Evolutionary conservation across 2,797 vertebrate species (phyloP), one percentile per base, ranked within the genome.

Genomic region (Eidolon dupreanum): DNA sequence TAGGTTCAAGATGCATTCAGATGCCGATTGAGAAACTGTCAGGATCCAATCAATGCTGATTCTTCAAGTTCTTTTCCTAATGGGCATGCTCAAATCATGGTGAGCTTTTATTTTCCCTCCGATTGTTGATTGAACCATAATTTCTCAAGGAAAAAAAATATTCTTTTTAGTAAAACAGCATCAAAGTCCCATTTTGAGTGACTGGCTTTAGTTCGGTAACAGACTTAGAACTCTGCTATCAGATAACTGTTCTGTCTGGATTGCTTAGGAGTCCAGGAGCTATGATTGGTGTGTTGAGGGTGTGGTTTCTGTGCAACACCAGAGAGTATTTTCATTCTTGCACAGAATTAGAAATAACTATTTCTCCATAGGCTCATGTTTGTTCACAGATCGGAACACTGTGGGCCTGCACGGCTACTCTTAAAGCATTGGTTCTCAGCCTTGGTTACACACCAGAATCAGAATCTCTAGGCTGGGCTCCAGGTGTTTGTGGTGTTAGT

Each of bases 31-130:
- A 99, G 99, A 99, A 99, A 99, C 98, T 99, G 99, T 98, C 99
- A 99, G 95, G 99, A 99, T 98, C 99, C 99, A 90, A 99, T 99
- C 98, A 99, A 99, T 77, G 99, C 99, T 96, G 99, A 99, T 97
- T 99, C 99, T 93, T 99, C 99, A 74, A 99, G 99, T 98, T 99
- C 99, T 93, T 99, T 99, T 98, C 99, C 99, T 98, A 99, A 99
- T 41, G 99, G 99, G 59, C 99, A 99, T 96, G 99, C 99, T 96
- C 99, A 99, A 98, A 99, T 99, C 97, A 99, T 99, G 99, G 99
- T 99, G 99, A 99, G 99, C 65, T 97, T 98, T 98, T 83, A 49
- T 97, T 98, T 97, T 93, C 16, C 88, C 74, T 71, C 96, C 84
- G 22, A 57, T 26, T 94, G 8, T 89, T 59, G 28, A 73, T 36